Evolutionary conservation across 2,888 invertebrate species (phyloP).

Genomic region (Troilus luridus): DNA sequence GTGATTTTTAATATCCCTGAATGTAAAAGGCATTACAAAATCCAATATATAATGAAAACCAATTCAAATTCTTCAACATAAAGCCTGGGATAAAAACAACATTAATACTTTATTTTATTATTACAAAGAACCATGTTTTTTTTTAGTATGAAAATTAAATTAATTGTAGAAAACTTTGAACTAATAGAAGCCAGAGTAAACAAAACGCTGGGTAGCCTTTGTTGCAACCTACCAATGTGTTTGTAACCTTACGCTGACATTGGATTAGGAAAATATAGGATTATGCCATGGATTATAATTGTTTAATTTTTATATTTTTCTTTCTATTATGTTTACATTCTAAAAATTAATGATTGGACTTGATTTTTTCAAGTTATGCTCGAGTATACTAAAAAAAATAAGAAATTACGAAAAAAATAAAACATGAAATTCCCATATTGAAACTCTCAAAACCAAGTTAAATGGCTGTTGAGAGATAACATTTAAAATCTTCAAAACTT

Average conservation of each 20-base stretch:
- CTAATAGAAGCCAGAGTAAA: background rate
- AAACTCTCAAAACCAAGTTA: no score
- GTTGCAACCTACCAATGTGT: background rate
- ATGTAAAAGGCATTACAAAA: background rate
- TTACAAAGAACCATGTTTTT: background rate
- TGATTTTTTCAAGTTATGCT: no score
- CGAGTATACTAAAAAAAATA: no score
- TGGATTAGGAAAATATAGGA: background rate
- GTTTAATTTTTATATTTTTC: no score
- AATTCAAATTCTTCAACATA: conserved; percentile 35
- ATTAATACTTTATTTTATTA: background rate
- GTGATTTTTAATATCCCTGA: conserved; percentile 44
- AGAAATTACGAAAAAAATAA: no score
- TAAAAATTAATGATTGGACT: no score
- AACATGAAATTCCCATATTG: no score
- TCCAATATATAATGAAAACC: background rate
- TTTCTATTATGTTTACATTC: no score
- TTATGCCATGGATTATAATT: no score
- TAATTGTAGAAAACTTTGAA: background rate
- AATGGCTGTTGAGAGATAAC: no score
- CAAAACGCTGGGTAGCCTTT: background rate
- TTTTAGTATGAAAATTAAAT: background rate
- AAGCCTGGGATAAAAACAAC: background rate
- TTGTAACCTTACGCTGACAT: background rate
- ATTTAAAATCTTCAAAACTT: no score